Conservation (phyloP, 2,113 vertebrate species). For the Rhea pennata region DNA sequence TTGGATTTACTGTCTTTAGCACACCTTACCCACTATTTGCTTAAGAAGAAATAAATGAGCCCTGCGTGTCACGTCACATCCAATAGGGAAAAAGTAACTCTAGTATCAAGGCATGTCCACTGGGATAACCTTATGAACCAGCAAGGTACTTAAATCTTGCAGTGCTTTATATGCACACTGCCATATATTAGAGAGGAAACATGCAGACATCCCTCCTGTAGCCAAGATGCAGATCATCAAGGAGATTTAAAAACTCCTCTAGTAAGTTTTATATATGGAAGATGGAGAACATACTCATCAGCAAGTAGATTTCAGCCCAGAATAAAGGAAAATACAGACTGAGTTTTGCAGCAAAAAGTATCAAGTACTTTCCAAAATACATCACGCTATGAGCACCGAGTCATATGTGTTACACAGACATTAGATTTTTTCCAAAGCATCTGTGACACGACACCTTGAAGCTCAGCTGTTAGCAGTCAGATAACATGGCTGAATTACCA, state of each 20-base stretch:
- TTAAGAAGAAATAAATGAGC: conserved; percentile 30
- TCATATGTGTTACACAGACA: rapidly evolving
- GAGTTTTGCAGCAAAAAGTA: background rate
- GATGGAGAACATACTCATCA: background rate
- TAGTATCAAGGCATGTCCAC: background rate
- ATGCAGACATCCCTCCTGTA: background rate
- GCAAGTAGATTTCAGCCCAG: background rate
- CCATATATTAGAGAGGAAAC: rapidly evolving
- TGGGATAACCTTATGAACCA: background rate
- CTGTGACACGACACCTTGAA: rapidly evolving
- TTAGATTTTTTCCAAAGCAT: rapidly evolving
- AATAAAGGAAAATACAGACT: background rate
- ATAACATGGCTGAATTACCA: rapidly evolving
- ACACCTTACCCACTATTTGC: conserved; percentile 14
- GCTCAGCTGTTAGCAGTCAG: background rate
- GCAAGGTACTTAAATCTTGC: background rate
- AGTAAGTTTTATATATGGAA: rapidly evolving
- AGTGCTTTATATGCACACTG: rapidly evolving
- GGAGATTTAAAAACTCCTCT: background rate
- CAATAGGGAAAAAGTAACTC: background rate
- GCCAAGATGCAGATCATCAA: rapidly evolving
- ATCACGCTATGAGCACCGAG: rapidly evolving
- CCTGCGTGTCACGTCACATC: background rate
- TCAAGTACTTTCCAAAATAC: background rate
- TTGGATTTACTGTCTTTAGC: conserved; percentile 45